Conservation (phyloP, 2,888 invertebrate genomes). For the Sphinx pinastri region DNA sequence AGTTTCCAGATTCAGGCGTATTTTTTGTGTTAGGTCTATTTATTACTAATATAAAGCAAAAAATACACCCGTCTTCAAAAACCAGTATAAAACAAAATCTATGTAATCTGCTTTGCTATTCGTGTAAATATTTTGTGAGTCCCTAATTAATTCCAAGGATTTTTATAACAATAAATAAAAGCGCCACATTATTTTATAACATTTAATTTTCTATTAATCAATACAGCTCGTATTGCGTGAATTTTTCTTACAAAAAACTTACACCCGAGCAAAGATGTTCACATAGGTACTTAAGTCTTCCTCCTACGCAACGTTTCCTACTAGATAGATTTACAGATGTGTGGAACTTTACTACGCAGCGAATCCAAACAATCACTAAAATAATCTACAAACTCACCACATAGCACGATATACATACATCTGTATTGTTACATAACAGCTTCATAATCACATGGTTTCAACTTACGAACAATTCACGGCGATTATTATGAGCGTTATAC, state of each 20-base stretch:
- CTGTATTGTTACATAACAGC: constrained; percentile 71
- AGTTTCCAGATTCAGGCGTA: no score
- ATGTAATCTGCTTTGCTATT: no score
- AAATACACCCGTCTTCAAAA: no score
- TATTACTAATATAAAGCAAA: no score
- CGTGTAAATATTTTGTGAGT: no score
- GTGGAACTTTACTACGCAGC: constrained; percentile 51
- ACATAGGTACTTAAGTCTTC: constrained; percentile 32
- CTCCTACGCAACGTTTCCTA: constrained; percentile 39
- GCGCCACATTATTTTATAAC: constrained; percentile 18
- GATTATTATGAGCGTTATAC: constrained; percentile 38
- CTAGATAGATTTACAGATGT: constrained; percentile 32
- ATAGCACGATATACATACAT: constrained; percentile 57
- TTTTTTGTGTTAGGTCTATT: no score
- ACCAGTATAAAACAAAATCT: no score
- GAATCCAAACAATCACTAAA: constrained; percentile 51
- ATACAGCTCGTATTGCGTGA: constrained; percentile 61
- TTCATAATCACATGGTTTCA: constrained; percentile 69
- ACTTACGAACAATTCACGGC: constrained; percentile 56
- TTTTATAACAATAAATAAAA: background rate
- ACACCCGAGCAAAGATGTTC: constrained; percentile 58
- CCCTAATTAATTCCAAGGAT: no score
- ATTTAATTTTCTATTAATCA: constrained; percentile 63
- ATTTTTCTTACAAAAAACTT: constrained; percentile 74
- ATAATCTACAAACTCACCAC: constrained; percentile 54